A percentile compares a stretch with the other conserved stretches of the same genome.
phyloP scores from a whole-genome alignment of 2,888 invertebrate species.

The Scelioninae gen. 1 region DNA sequence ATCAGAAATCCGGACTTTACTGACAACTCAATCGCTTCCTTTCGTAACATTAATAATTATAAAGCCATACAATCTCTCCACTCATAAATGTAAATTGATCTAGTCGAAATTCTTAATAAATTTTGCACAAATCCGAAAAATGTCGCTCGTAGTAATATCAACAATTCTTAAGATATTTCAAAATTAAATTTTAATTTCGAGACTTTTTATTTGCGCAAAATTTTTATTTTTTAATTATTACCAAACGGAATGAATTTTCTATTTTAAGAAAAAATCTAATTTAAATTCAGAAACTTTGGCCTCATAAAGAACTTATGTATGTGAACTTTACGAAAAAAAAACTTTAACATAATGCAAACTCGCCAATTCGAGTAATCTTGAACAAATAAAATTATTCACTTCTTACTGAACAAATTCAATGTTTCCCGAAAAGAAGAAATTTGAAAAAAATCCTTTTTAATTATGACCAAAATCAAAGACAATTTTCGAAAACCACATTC shows the following conservation, averaged over 20 bases:
- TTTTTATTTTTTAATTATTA: neutral
- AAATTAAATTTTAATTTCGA: neutral
- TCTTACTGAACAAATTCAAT: neutral
- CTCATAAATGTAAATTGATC: slow-evolving; percentile 21
- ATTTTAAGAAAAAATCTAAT: neutral
- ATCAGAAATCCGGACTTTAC: slow-evolving; percentile 5
- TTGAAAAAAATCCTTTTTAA: too few species aligned
- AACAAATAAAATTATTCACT: neutral
- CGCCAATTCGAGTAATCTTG: neutral
- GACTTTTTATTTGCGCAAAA: neutral
- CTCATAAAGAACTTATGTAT: neutral
- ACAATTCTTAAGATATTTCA: neutral
- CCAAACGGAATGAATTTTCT: neutral
- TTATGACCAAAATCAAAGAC: too few species aligned
- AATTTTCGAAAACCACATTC: too few species aligned
- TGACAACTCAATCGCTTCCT: slow-evolving; percentile 8
- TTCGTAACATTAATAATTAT: slow-evolving; percentile 11
- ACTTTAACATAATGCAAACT: too few species aligned
- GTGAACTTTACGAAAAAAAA: neutral
- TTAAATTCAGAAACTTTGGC: neutral
- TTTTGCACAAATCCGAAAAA: neutral
- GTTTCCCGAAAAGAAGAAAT: neutral
- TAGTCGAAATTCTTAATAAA: neutral
- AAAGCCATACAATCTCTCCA: neutral
- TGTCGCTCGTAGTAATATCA: neutral